These are phyloP conservation scores for Glossophaga mutica DNA, from an alignment of 2,797 vertebrate genomes.

Conservation along the genomic window DNA sequence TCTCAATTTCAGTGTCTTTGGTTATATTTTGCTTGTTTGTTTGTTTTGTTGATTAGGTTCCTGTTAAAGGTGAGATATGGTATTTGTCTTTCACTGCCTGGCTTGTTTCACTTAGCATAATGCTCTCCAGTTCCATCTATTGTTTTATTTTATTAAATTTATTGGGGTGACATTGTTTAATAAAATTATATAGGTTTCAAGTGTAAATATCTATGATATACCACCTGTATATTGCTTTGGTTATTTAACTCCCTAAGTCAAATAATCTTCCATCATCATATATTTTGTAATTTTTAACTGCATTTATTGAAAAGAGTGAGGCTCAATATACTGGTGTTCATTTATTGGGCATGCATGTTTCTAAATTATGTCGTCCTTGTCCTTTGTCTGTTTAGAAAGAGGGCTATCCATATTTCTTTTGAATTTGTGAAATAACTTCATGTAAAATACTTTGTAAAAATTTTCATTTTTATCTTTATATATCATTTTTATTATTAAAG, in stretches of 20 bases:
- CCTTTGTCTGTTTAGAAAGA: not conserved
- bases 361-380: not conserved
- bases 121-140: too few relatives aligned
- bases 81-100: too few relatives aligned
- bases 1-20: too few relatives aligned
- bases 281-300: not conserved
- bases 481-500: not conserved
- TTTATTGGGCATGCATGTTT: not conserved
- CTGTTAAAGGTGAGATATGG: too few relatives aligned
- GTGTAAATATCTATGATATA: not conserved
- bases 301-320: not conserved
- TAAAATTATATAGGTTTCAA: not conserved
- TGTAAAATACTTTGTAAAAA: not conserved
- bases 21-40: too few relatives aligned
- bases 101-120: too few relatives aligned
- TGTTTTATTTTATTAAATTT: not conserved
- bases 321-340: not conserved
- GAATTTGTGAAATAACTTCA: constrained; percentile 4
- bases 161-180: not conserved
- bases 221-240: not conserved
- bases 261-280: not conserved
- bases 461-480: not conserved
- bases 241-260: not conserved
- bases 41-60: too few relatives aligned
- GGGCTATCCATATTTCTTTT: not conserved